Conservation (phyloP, 2,888 invertebrate species). For the Agrypnus murinus region DNA sequence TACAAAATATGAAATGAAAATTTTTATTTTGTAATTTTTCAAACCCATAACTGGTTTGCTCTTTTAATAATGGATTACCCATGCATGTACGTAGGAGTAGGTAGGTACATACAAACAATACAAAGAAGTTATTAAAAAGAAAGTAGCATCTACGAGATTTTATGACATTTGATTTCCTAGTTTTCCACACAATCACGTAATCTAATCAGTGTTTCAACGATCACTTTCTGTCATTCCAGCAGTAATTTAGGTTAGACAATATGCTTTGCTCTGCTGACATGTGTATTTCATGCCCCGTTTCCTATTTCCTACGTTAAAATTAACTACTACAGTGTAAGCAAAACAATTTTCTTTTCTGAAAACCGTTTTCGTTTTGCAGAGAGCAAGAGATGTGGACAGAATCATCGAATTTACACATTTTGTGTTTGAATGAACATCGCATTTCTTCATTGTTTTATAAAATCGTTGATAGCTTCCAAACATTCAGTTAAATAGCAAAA, state of each 20-base stretch:
- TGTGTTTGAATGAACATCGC: no score
- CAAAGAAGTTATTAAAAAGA: no score
- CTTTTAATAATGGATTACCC: no score
- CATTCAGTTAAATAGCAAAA: no score
- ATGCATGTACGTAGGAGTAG: no score
- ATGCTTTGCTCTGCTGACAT: background rate
- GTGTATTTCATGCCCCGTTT: background rate
- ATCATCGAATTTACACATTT: no score
- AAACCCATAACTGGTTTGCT: no score
- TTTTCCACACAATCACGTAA: conserved; percentile 1
- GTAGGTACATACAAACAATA: background rate
- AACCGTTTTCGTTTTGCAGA: background rate
- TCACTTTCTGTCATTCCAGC: conserved; percentile 10
- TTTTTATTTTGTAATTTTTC: no score
- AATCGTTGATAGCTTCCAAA: no score
- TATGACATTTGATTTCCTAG: conserved; percentile 4
- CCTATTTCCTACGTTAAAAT: background rate
- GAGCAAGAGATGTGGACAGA: no score
- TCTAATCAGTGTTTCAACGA: conserved; percentile 8
- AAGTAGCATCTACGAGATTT: background rate
- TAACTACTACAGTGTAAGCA: background rate
- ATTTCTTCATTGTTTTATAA: no score
- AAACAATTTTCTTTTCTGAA: background rate
- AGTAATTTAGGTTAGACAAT: conserved; percentile 4
- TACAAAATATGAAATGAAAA: no score